phyloP scores from a whole-genome alignment of 2,113 vertebrate genomes.

The Macrotus californicus region DNA sequence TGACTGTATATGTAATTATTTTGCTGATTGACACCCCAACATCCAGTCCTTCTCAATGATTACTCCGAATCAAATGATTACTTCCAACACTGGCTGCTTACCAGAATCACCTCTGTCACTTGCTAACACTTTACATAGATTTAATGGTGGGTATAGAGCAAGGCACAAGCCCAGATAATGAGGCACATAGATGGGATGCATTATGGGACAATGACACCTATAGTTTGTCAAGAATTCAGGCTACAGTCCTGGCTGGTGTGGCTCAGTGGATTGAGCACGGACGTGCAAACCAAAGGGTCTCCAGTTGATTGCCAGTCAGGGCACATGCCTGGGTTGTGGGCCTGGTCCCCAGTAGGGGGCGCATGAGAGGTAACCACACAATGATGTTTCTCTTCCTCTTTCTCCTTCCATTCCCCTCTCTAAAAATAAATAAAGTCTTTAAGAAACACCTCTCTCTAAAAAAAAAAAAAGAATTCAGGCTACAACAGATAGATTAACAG shows the following conservation, averaged over 20 bases:
- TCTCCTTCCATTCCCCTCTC: too few species aligned
- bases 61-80: not conserved
- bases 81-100: not conserved
- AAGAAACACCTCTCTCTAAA: too few species aligned
- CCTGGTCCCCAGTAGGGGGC: too few species aligned
- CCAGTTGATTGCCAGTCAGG: too few species aligned
- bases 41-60: not conserved
- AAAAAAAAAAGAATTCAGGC: not conserved
- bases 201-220: not conserved
- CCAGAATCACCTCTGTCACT: not conserved
- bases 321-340: too few species aligned
- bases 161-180: not conserved
- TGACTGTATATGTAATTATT: not conserved
- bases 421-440: too few species aligned
- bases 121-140: slow-evolving; percentile 7
- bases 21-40: not conserved
- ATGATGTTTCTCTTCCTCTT: too few species aligned
- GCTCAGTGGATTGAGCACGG: too few species aligned
- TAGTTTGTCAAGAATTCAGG: not conserved
- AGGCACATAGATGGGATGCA: not conserved
- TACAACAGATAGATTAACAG: not conserved
- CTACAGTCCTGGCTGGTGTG: too few species aligned
- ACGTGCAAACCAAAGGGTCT: too few species aligned
- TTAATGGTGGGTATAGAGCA: not conserved
- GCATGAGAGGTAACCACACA: too few species aligned